Evolutionary conservation across 2,888 invertebrate genomes (phyloP).

Genomic region (Nomada hirtipes): DNA sequence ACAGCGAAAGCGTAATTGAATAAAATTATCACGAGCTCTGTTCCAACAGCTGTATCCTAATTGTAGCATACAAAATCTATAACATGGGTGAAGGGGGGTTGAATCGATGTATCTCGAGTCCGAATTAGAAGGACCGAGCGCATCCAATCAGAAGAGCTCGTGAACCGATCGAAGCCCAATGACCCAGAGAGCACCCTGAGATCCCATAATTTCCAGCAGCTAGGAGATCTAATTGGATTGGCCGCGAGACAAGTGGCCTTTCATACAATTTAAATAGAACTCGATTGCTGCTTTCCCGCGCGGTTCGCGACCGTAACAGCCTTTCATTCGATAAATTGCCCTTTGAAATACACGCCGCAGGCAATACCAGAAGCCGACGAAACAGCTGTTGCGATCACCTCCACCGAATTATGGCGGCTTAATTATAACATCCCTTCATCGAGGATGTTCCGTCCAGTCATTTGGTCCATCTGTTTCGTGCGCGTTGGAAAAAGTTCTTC

Average conservation of each 20-base stretch:
- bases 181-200: slow-evolving; percentile 36
- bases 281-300: slow-evolving; percentile 29
- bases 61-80: background rate
- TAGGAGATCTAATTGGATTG: slow-evolving; percentile 57
- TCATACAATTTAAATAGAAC: slow-evolving; percentile 57
- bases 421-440: slow-evolving; percentile 19
- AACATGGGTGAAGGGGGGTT: background rate
- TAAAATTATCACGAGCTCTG: no score
- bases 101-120: slow-evolving; percentile 14
- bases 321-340: slow-evolving; percentile 41
- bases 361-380: background rate
- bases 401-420: slow-evolving; percentile 4
- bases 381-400: slow-evolving; percentile 33
- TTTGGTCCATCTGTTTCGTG: background rate
- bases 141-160: slow-evolving; percentile 27
- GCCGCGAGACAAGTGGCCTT: slow-evolving; percentile 48
- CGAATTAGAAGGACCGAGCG: slow-evolving; percentile 25
- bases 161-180: slow-evolving; percentile 42
- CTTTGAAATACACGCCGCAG: slow-evolving; percentile 37
- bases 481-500: no score
- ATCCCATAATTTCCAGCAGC: slow-evolving; percentile 49
- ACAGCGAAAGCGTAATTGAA: no score
- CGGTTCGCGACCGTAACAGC: slow-evolving; percentile 37
- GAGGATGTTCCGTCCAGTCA: background rate
- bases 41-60: no score